Conservation (phyloP, 2,113 vertebrate genomes). For the Progne subis region DNA sequence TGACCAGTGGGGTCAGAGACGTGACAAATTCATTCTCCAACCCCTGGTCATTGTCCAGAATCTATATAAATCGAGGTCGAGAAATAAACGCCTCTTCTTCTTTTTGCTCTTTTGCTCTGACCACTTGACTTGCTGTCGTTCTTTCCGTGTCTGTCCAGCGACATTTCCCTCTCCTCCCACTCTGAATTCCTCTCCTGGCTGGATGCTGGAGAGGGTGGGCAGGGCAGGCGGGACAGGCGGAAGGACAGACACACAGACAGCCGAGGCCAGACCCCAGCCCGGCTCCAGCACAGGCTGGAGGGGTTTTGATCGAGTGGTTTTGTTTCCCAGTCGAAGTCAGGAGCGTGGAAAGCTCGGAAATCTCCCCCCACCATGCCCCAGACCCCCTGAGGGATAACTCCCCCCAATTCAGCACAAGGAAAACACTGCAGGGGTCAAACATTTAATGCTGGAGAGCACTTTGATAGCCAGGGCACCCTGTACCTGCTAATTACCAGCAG, state of each 20-base stretch:
- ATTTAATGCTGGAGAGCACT: background rate
- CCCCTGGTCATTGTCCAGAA: too few species aligned
- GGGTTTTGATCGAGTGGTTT: accelerated
- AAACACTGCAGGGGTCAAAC: background rate
- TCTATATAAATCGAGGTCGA: too few species aligned
- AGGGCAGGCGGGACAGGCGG: background rate
- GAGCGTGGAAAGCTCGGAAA: background rate
- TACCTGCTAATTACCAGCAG: background rate
- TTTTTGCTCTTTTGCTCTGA: too few species aligned
- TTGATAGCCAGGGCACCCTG: background rate
- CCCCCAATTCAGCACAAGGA: background rate
- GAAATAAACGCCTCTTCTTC: too few species aligned
- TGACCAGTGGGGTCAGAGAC: too few species aligned
- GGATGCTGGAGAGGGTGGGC: too few species aligned
- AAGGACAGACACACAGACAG: background rate
- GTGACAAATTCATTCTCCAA: too few species aligned
- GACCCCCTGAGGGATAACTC: background rate
- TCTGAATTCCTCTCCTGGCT: background rate
- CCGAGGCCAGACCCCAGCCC: background rate
- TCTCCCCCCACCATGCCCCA: accelerated
- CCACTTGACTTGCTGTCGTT: too few species aligned
- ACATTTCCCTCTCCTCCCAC: background rate
- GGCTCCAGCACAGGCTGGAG: accelerated
- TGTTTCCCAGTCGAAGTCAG: background rate
- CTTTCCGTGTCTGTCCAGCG: too few species aligned